Base-by-base conservation (phyloP, 2,888 invertebrate species). In the Tipula helvola region DNA sequence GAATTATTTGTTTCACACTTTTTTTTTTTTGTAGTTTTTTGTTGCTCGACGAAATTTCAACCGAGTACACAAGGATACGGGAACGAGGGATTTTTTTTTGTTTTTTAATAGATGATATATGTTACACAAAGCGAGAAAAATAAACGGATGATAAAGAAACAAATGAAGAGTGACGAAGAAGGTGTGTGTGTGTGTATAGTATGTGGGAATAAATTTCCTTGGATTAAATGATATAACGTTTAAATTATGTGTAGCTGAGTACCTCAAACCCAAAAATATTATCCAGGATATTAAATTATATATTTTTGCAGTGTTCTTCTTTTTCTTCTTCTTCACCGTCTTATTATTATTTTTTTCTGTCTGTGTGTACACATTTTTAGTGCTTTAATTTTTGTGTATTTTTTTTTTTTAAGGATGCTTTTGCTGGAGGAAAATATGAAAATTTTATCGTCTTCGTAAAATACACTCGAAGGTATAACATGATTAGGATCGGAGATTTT, bases 261-360 rank as follows among this genome's bases (percentile, higher is more conserved):
- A 71, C 71, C 71, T 71, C 71, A 71, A 71, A 71, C 71, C 71
- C 28, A 28, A 71, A 71, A 71, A 71, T 71, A 71, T 71, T 71
- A 71, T 71, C 71, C 71, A 71, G 71, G 71, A 71, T 71, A 71
- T 71, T 71, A 71, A 71, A 71, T 71, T 71, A 71, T 71, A 71
- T 28, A 71, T 71, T 71, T 28, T 57, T 57, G 44, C 12, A 5
- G 16, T 57, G 16, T 57, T 28, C 16, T 57, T 71, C 71, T 18
- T 28, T 28, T 16, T 39, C 16, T 57, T 71, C 28, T 18, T 10
- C 71, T 71, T 28, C 10, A 5, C 10, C 28, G 71, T 71, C 71
- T 57, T 57, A 57, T 57, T 71, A 71, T 71, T 71, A 71, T 71
- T 12, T 3, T 71, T 71, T 71, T 18, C 71, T 28, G 71, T 71